Evolutionary conservation across 2,797 vertebrate species (phyloP).

Genomic region (Paguma larvata): DNA sequence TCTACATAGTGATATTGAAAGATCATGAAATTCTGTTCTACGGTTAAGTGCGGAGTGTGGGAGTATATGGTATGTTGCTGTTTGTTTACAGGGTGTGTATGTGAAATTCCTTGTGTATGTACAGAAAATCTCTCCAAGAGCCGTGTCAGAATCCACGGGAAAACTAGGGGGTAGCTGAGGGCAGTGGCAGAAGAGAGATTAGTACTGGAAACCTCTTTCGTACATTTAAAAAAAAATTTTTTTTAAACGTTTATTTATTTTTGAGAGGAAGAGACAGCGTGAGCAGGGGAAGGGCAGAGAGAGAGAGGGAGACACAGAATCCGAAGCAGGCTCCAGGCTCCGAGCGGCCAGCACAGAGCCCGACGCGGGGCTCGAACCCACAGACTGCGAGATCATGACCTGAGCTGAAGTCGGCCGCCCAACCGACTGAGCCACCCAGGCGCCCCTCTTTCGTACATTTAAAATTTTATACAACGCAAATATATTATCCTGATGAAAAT

Average conservation of each 20-base stretch:
- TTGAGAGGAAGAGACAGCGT: too few relatives aligned
- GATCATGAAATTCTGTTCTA: neutral
- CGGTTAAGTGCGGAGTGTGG: neutral
- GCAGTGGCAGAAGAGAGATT: neutral
- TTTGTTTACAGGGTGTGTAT: neutral
- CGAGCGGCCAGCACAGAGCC: too few relatives aligned
- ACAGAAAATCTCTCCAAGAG: neutral
- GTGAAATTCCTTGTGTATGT: neutral
- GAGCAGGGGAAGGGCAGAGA: too few relatives aligned
- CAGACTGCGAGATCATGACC: too few relatives aligned
- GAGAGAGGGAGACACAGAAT: too few relatives aligned
- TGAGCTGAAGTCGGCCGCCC: too few relatives aligned
- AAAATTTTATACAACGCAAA: neutral
- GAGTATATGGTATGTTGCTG: neutral
- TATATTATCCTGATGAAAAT: neutral
- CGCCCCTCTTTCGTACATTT: neutral
- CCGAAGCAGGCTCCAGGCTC: too few relatives aligned
- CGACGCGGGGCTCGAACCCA: too few relatives aligned
- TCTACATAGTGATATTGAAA: neutral
- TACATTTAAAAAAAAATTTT: too few relatives aligned
- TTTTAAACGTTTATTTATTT: too few relatives aligned
- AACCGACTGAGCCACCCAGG: too few relatives aligned
- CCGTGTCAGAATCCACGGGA: neutral
- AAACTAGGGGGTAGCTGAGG: neutral
- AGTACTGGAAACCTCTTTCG: neutral